phyloP scores from a whole-genome alignment of 2,888 invertebrate genomes.

The Ormyrus rosae region DNA sequence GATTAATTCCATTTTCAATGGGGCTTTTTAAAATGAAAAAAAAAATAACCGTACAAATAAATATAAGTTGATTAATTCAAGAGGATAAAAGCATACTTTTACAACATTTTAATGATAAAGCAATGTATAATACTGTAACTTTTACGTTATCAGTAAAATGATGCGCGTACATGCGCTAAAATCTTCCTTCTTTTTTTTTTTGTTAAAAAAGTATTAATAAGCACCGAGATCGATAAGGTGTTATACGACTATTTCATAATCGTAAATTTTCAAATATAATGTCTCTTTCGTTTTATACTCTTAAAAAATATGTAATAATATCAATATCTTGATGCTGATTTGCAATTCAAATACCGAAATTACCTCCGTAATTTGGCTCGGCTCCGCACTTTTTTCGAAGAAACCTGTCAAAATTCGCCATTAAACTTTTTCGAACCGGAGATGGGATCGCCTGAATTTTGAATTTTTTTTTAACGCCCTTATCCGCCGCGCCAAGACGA shows the following conservation, averaged over 20 bases:
- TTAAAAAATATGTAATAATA: slow-evolving; percentile 1
- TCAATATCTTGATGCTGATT: too few relatives aligned
- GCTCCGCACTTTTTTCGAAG: too few relatives aligned
- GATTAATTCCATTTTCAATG: slow-evolving; percentile 49
- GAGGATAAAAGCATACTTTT: slow-evolving; percentile 34
- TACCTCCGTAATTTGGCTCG: too few relatives aligned
- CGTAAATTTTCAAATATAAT: slow-evolving; percentile 24
- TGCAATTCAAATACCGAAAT: too few relatives aligned
- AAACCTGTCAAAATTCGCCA: too few relatives aligned
- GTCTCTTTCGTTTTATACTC: background rate
- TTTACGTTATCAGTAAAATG: slow-evolving; percentile 27
- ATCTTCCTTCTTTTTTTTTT: background rate
- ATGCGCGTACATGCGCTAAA: background rate
- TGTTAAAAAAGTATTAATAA: slow-evolving; percentile 28
- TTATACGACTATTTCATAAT: slow-evolving; percentile 19
- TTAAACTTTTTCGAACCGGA: too few relatives aligned
- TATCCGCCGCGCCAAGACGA: too few relatives aligned
- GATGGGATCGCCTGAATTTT: too few relatives aligned
- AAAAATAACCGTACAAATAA: slow-evolving; percentile 41
- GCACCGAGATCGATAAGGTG: slow-evolving; percentile 19
- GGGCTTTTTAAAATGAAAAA: slow-evolving; percentile 34
- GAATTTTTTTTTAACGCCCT: too few relatives aligned
- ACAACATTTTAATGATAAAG: slow-evolving; percentile 28
- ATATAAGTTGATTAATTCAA: slow-evolving; percentile 44
- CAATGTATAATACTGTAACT: background rate